phyloP scores from a whole-genome alignment of 1,140 invertebrate genomes.

The Neelides sp. region DNA sequence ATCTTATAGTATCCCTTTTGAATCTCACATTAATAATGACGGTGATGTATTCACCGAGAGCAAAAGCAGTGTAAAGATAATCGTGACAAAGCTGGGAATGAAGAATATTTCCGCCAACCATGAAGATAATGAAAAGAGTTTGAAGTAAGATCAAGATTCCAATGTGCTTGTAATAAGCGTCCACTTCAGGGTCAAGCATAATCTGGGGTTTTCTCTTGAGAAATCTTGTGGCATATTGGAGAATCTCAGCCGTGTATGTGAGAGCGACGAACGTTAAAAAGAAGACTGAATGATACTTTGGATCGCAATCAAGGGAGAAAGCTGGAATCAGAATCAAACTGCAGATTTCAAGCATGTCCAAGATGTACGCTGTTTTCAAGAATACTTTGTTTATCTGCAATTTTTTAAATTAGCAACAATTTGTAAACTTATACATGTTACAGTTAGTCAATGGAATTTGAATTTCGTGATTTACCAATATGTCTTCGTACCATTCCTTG shows the following conservation, averaged over 20 bases:
- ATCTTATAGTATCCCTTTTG: conserved; percentile 11
- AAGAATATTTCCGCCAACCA: conserved; percentile 4
- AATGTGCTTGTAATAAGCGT: conserved; percentile 9
- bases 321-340: conserved; percentile 10
- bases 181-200: neutral
- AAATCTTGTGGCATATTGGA: conserved; percentile 10
- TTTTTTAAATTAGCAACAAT: neutral
- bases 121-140: conserved; percentile 7
- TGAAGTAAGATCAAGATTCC: conserved; percentile 10
- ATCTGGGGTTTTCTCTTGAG: conserved; percentile 3
- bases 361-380: neutral
- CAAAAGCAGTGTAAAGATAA: conserved; percentile 4
- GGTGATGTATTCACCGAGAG: conserved; percentile 8
- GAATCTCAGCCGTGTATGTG: conserved; percentile 8
- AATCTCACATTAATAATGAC: conserved; percentile 18
- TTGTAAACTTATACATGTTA: neutral
- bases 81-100: conserved; percentile 4
- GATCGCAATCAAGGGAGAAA: conserved; percentile 14
- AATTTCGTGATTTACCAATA: neutral
- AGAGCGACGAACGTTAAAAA: conserved; percentile 4
- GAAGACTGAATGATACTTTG: conserved; percentile 5
- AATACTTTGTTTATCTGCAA: conserved; percentile 3
- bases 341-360: conserved; percentile 7
- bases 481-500: neutral
- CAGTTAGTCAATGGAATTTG: too few relatives aligned